Evolutionary conservation across 2,888 invertebrate species (phyloP), one percentile per base, ranked within the genome.

Genomic region (Tromatobia lineatoria): DNA sequence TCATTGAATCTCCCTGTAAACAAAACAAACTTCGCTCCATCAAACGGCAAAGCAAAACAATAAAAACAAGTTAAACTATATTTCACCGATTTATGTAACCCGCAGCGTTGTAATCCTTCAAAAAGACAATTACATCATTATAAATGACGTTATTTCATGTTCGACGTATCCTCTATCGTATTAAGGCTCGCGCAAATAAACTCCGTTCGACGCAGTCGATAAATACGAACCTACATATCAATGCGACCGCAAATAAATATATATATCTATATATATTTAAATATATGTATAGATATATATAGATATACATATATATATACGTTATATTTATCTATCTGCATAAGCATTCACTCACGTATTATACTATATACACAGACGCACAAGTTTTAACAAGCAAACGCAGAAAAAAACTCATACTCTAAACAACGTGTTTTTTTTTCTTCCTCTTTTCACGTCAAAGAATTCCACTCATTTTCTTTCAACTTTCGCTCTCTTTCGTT

Each of bases 181-280:
- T 61, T 71, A 80, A 83, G 83, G 79, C 83, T 80, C 66, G 66
- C 64, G 75, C 75, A 75, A 69, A 57, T 75, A 66, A 75, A 79
- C 70, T 83, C 8, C 50, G 70, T 70, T 70, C 34, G 47, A 79
- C 64, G 54, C 79, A 47, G 54, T 80, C 66, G 74, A 76, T 59
- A 47, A 38, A 47, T 66, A 69, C 57, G 69, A 78, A 74, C 47
- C 23, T 57, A 52, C 50, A 23, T 57, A 61, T 77, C 77, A 38
- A 77, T 74, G 61, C 69, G 74, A 80, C 73, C 77, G 88, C 89
- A 90, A 91, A 91, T 91, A 91, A 91, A 91, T 91, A 91, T 90
- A 89, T 83, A 66, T 85, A 70, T 80, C 52, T 82, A 74, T 78
- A 45, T 84, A 66, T 74, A 61, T 70, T 45, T 64, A 52, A 59